Base-by-base conservation (phyloP, 1,140 invertebrate species). In the Daktulosphaira vitifoliae region DNA sequence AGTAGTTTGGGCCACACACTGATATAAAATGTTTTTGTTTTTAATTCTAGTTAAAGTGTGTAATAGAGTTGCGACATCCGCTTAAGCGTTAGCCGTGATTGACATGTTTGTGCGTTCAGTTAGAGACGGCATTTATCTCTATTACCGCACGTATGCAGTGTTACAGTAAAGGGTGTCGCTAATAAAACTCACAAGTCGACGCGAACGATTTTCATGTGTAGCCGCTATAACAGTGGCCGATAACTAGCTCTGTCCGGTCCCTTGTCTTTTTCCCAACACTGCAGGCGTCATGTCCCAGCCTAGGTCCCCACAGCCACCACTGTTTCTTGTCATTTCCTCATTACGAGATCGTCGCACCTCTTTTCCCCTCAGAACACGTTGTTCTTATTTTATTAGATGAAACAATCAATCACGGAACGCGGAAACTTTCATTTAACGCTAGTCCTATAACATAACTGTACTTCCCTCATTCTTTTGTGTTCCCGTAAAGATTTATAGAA, bases 241-340 rank as follows among this genome's bases (percentile, higher is more conserved):
- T 42, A 62, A 62, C 56, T 46, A 62, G 56, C 56, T 62, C 56
- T 62, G 56, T 62, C 56, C 56, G 56, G 56, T 62, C 25, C 56
- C 38, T 33, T 18, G 26, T 62, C 56, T 62, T 62, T 62, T 62
- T 48, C 56, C 56, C 56, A 62, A 33, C 29, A 33, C 29, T 11
- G 29, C 29, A 5, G 29, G 29, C 29, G 39, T n/a, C 37, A 44
- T 46, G 42, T 44, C 54, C 39, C 33, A 22, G 22, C 6, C n/a
- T n/a, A 22, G 54, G 23, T 59, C 39, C 37, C 23, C 56, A 3
- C 42, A 15, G 9, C 22, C 7, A 7, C 42, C 53, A 7, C 38
- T 39, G 56, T 48, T 62, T 62, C 56, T 62, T 62, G 56, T 62
- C 56, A 48, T 62, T 62, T 62, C 56, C 56, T 62, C 56, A 62